Evolutionary conservation across 2,797 vertebrate species (phyloP).

Genomic region (Smutsia temminckii): DNA sequence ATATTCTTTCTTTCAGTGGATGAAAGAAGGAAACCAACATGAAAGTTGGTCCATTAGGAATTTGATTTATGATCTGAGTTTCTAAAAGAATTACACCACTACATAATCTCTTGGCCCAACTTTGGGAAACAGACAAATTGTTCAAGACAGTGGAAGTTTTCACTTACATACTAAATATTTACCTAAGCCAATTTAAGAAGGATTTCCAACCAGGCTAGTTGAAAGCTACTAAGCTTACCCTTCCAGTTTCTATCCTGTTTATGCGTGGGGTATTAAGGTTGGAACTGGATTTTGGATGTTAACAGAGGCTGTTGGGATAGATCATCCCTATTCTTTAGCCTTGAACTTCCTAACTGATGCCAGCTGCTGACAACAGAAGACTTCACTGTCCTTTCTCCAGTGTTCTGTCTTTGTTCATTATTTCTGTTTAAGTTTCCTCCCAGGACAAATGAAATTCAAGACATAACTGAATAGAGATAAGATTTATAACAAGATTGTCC

Average conservation of each 20-base stretch:
- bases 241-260: not conserved
- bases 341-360: not conserved
- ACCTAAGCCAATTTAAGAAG: slow-evolving; percentile 7
- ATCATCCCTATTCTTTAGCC: not conserved
- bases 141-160: slow-evolving; percentile 43
- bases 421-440: slow-evolving; percentile 7
- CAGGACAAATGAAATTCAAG: slow-evolving; percentile 13
- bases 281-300: not conserved
- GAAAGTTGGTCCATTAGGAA: not conserved
- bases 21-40: slow-evolving; percentile 36
- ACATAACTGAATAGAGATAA: not conserved
- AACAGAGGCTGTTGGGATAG: not conserved
- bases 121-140: not conserved
- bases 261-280: not conserved
- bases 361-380: not conserved
- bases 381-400: not conserved
- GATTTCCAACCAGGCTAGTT: not conserved
- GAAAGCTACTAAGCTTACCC: not conserved
- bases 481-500: not conserved
- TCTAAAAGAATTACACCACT: not conserved
- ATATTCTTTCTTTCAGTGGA: slow-evolving; percentile 37
- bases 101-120: not conserved
- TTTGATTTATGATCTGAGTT: slow-evolving; percentile 25
- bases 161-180: slow-evolving; percentile 36
- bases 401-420: not conserved